A percentile compares a stretch with the other conserved stretches of the same genome.
phyloP scores from a whole-genome alignment of 2,113 vertebrate genomes.

The Chaetodon trifascialis region DNA sequence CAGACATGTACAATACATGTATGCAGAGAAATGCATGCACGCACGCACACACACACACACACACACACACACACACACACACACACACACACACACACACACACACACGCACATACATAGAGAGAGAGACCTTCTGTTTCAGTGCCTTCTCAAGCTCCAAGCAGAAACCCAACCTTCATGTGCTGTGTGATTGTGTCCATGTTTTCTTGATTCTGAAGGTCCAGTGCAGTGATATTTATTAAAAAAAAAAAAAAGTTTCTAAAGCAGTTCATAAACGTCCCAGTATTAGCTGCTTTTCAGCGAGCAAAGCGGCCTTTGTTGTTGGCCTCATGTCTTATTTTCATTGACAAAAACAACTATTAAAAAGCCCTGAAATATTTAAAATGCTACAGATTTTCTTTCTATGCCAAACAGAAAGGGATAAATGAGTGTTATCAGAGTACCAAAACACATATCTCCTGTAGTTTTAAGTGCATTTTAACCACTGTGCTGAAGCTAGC shows the following conservation, averaged over 20 bases:
- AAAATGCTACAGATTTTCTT: not conserved
- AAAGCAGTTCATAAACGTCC: not conserved
- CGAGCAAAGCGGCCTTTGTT: not conserved
- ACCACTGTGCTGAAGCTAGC: not conserved
- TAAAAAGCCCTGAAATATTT: not conserved
- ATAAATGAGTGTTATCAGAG: not conserved
- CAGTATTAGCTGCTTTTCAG: not conserved
- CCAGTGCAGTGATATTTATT: not conserved
- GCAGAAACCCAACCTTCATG: not conserved
- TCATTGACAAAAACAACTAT: not conserved
- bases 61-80: not conserved
- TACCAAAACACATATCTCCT: not conserved
- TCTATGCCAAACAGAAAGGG: not conserved
- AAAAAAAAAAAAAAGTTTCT: not conserved
- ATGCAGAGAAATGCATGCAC: slow-evolving; percentile 39
- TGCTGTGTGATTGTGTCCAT: not conserved
- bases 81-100: not conserved
- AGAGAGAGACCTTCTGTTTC: slow-evolving; percentile 5
- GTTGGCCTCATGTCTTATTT: not conserved
- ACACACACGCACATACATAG: not conserved
- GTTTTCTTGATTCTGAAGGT: not conserved
- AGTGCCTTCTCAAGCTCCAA: not conserved
- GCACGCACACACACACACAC: not conserved
- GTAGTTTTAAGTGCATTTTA: not conserved
- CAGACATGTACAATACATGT: slow-evolving; percentile 20